Percentiles rank a stretch among this genome's conserved stretches.
Evolutionary conservation across 2,888 invertebrate species (phyloP).

Genomic region (Nasonovia ribisnigri): DNA sequence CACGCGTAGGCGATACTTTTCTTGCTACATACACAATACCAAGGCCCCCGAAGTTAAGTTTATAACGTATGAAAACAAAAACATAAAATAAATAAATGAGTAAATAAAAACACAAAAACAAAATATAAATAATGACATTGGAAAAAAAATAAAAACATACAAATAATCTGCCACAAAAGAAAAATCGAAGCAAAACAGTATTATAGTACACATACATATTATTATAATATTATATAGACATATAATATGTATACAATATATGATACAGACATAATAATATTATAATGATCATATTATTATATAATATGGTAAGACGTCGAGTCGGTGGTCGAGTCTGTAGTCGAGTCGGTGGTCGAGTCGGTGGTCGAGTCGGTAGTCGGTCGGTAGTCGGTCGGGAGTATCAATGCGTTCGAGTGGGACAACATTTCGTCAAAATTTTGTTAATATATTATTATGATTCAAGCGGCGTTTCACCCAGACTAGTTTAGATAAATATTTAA

Average conservation of each 20-base stretch:
- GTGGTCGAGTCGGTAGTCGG: background rate
- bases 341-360: background rate
- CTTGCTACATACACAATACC: slow-evolving; percentile 80
- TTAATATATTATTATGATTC: background rate
- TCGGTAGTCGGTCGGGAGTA: background rate
- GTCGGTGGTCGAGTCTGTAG: background rate
- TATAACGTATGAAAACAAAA: slow-evolving; percentile 66
- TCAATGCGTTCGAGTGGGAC: background rate
- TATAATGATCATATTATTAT: background rate
- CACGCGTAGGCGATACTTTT: slow-evolving; percentile 95
- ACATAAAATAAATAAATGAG: slow-evolving; percentile 71
- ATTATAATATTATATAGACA: background rate
- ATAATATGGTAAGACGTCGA: background rate
- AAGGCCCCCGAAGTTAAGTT: slow-evolving; percentile 68
- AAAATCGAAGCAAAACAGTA: slow-evolving; percentile 30
- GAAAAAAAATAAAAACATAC: slow-evolving; percentile 22
- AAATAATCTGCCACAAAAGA: slow-evolving; percentile 35
- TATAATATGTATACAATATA: background rate
- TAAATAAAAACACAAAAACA: slow-evolving; percentile 60
- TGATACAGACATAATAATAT: background rate
- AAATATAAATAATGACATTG: slow-evolving; percentile 30
- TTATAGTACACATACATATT: background rate
- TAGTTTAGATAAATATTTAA: background rate
- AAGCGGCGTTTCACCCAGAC: background rate
- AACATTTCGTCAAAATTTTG: no score